Evolutionary conservation across 2,797 vertebrate genomes (phyloP), one percentile per base, ranked within the genome.

Genomic region (Gadopsis bispinosus): DNA sequence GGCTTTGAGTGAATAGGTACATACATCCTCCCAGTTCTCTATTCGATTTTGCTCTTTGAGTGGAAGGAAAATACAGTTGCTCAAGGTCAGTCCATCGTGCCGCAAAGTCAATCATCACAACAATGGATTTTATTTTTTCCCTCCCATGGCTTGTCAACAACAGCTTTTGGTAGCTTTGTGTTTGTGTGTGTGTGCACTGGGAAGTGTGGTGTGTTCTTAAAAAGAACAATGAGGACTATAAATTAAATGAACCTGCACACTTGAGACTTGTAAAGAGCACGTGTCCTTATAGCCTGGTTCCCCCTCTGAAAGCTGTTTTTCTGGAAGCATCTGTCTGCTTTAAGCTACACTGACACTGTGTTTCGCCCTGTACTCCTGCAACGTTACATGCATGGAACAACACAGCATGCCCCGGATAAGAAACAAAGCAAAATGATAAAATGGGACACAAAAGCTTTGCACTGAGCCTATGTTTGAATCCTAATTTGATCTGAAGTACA

Each of bases 11-110:
- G 33, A 45, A 50, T 8, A 48, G 22, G 22, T 17, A 37, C 4
- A 12, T 63, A 16, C 65, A n/a, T 50, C 48, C 48, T n/a, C 20
- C 48, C 17, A 4, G 6, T 20, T 60, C 59, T 61, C 9, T 8
- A 4, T 26, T 26, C 26, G 5, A 19, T 73, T 53, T 31, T 59
- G 20, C 58, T 65, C 51, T 69, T 53, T 62, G 58, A 69, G 20
- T 29, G 20, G 59, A 41, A 83, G 82, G 66, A 48, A 81, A 78
- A 82, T 61, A 16, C n/a, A 45, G 41, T 29, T 13, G 54, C 65
- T 88, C 65, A 77, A 77, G 80, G 85, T 83, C 73, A 48, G 8
- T 14, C 48, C 71, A 10, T 74, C 35, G 35, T 48, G 14, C 71
- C 20, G 56, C 78, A 79, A 65, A 74, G 80, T 74, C 83, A 74